A percentile compares a stretch with the other conserved stretches of the same genome.
Conservation (phyloP, 2,113 vertebrate genomes). For the Marmota monax region DNA sequence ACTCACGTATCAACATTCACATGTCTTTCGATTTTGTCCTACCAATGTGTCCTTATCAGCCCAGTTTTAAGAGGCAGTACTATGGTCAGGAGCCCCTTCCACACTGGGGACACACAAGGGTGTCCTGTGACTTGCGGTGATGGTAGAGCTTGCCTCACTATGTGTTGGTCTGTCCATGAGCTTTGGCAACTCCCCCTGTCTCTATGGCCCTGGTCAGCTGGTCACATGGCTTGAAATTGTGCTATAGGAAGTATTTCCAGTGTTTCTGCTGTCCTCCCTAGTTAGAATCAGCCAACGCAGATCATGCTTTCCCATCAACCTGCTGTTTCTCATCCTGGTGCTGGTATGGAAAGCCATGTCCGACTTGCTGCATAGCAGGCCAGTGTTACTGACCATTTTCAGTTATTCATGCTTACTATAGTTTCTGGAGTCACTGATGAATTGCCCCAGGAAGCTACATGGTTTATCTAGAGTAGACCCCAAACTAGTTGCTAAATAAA, state of each 20-base stretch:
- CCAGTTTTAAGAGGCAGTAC: not conserved
- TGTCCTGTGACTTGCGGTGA: not conserved
- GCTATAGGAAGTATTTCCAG: not conserved
- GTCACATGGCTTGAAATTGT: not conserved
- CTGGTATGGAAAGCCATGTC: not conserved
- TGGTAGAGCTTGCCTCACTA: no score
- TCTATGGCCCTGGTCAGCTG: not conserved
- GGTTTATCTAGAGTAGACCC: not conserved
- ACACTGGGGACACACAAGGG: not conserved
- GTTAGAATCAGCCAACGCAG: not conserved
- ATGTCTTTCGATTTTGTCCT: not conserved
- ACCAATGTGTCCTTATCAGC: not conserved
- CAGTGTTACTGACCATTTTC: not conserved
- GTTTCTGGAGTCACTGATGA: not conserved
- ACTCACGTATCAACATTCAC: not conserved
- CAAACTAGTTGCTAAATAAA: conserved; percentile 4
- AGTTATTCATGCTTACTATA: no score
- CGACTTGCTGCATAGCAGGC: not conserved
- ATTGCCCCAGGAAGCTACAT: not conserved
- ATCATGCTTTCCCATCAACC: rapidly evolving
- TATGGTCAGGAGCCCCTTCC: not conserved
- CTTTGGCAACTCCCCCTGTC: not conserved
- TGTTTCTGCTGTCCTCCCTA: not conserved
- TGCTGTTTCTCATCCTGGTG: not conserved
- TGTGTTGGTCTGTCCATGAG: not conserved